phyloP scores from a whole-genome alignment of 1,140 invertebrate species.

The Lordiphosa stackelbergi region DNA sequence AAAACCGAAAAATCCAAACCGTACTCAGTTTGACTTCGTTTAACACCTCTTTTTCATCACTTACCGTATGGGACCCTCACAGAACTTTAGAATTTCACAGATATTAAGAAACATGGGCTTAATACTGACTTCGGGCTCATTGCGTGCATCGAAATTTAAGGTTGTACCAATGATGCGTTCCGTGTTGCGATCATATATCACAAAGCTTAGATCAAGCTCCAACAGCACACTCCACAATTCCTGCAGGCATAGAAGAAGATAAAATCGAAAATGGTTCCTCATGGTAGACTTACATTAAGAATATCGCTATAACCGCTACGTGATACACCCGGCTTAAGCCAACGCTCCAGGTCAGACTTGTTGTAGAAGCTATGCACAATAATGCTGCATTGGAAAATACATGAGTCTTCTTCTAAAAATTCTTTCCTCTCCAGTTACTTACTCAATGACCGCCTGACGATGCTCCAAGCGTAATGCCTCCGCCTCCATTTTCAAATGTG shows the following conservation, averaged over 20 bases:
- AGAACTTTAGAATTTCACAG: constrained; percentile 85
- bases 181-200: constrained; percentile 77
- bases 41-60: neutral
- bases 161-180: constrained; percentile 81
- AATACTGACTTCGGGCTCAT: too few species aligned
- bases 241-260: constrained; percentile 7
- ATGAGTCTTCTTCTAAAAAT: neutral
- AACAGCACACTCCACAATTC: constrained; percentile 83
- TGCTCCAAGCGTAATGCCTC: constrained; percentile 81
- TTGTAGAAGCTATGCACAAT: constrained; percentile 89
- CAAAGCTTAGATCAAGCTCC: constrained; percentile 84
- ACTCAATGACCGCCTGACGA: constrained; percentile 81
- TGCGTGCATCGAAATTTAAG: constrained; percentile 87
- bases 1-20: too few species aligned
- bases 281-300: constrained; percentile 77
- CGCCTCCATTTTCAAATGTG: constrained; percentile 78
- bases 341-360: constrained; percentile 90
- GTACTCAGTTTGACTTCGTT: too few species aligned
- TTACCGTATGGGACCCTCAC: constrained; percentile 85
- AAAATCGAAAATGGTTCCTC: neutral
- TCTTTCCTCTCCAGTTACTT: constrained; percentile 30
- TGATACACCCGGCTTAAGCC: constrained; percentile 82
- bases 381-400: constrained; percentile 80
- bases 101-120: too few species aligned
- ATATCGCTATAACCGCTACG: constrained; percentile 83